These are phyloP conservation scores for Pseudococcus jackbeardsleyi DNA, from an alignment of 2,888 invertebrate genomes.

Conservation along the genomic window DNA sequence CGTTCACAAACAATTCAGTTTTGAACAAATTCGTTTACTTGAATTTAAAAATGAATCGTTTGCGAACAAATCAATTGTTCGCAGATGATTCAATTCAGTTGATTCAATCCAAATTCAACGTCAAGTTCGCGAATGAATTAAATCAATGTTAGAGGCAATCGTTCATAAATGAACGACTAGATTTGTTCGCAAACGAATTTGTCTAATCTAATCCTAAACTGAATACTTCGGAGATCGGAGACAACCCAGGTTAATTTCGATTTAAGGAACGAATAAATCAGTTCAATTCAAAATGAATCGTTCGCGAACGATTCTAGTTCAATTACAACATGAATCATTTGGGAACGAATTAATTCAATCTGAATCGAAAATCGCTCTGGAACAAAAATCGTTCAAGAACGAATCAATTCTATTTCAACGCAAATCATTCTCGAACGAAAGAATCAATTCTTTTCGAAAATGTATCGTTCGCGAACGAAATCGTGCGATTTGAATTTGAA, in stretches of 20 bases:
- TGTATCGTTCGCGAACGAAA: conserved; percentile 16
- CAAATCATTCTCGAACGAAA: background rate
- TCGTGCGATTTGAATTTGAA: background rate
- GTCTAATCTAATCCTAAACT: no score
- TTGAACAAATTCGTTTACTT: background rate
- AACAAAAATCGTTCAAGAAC: background rate
- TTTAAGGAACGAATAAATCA: no score
- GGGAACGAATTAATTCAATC: background rate
- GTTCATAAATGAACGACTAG: no score
- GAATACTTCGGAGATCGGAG: no score
- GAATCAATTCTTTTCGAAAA: background rate
- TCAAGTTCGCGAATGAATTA: no score
- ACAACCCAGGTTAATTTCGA: no score
- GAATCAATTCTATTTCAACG: background rate
- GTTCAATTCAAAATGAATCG: no score
- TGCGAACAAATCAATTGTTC: background rate
- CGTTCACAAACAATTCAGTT: background rate
- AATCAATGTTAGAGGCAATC: no score
- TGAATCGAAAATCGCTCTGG: background rate
- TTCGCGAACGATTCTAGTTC: background rate
- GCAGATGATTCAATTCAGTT: no score
- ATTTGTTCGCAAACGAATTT: no score
- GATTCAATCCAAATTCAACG: no score
- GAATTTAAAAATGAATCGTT: background rate
- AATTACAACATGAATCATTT: background rate